Percentiles rank a stretch among this genome's conserved stretches.
Conservation (phyloP, 2,888 invertebrate species). For the Drosophila koepferae region DNA sequence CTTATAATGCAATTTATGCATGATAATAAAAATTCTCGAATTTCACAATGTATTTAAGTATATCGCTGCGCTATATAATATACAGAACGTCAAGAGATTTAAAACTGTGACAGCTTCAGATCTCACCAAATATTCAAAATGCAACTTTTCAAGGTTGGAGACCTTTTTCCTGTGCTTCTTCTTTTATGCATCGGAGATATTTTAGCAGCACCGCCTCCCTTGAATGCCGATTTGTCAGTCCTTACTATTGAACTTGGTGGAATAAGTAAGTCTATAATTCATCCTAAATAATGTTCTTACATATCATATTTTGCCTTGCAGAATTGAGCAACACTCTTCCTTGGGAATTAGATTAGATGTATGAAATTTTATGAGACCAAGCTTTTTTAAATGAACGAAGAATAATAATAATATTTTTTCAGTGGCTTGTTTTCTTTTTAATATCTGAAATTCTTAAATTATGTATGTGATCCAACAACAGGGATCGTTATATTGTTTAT, state of each 20-base stretch:
- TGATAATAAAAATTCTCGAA: conserved; percentile 39
- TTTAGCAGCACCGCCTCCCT: not conserved
- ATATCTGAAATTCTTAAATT: too few relatives aligned
- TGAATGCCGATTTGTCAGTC: not conserved
- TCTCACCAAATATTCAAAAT: not conserved
- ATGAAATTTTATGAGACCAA: too few relatives aligned
- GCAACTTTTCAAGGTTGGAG: not conserved
- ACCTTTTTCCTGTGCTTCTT: not conserved
- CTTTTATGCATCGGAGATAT: not conserved
- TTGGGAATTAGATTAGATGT: too few relatives aligned
- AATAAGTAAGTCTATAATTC: not conserved
- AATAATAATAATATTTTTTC: too few relatives aligned
- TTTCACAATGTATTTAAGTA: conserved; percentile 4
- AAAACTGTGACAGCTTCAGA: not conserved
- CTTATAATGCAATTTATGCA: not conserved
- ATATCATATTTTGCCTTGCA: not conserved
- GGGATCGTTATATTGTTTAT: too few relatives aligned
- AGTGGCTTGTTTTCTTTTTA: too few relatives aligned
- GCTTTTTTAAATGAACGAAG: too few relatives aligned
- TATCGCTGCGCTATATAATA: not conserved
- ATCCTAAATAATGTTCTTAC: not conserved
- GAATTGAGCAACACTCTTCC: not conserved
- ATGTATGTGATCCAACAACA: too few relatives aligned
- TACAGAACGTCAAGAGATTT: not conserved
- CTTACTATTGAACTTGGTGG: not conserved